Percentiles rank a stretch among this genome's conserved stretches.
phyloP scores from a whole-genome alignment of 2,113 vertebrate species.

The Grus americana region DNA sequence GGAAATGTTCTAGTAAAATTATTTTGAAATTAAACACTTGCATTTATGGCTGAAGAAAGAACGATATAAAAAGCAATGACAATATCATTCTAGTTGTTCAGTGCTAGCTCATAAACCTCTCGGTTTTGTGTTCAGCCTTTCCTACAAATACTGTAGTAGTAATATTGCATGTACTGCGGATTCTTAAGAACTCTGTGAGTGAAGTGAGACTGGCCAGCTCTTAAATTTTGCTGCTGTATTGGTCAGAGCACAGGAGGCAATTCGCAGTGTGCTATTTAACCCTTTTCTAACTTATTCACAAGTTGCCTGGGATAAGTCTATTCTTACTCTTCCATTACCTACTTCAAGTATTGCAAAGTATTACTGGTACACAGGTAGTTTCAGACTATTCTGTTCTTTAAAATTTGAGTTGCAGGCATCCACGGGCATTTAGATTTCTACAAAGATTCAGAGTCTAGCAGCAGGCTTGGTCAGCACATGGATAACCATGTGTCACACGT shows the following conservation, averaged over 20 bases:
- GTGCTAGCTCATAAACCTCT: not conserved
- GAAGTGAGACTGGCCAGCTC: not conserved
- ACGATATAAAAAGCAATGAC: not conserved
- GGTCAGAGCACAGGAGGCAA: not conserved
- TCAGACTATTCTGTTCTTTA: not conserved
- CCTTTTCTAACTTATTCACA: not conserved
- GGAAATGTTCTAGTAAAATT: not conserved
- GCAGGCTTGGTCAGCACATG: not conserved
- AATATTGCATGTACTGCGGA: slow-evolving; percentile 34
- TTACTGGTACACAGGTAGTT: not conserved
- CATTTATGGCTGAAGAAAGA: not conserved
- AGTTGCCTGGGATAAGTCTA: not conserved
- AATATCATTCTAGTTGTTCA: not conserved
- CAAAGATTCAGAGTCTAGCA: not conserved
- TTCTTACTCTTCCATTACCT: not conserved
- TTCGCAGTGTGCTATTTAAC: not conserved
- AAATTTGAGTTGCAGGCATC: not conserved
- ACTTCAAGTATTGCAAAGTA: not conserved
- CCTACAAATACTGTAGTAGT: slow-evolving; percentile 11
- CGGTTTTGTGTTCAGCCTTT: not conserved
- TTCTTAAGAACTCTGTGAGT: not conserved
- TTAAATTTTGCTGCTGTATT: not conserved
- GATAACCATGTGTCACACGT: not conserved
- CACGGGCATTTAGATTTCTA: not conserved
- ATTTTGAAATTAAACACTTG: not conserved